Evolutionary conservation across 1,140 invertebrate species (phyloP), one percentile per base, ranked within the genome.

Genomic region (Nephila pilipes): DNA sequence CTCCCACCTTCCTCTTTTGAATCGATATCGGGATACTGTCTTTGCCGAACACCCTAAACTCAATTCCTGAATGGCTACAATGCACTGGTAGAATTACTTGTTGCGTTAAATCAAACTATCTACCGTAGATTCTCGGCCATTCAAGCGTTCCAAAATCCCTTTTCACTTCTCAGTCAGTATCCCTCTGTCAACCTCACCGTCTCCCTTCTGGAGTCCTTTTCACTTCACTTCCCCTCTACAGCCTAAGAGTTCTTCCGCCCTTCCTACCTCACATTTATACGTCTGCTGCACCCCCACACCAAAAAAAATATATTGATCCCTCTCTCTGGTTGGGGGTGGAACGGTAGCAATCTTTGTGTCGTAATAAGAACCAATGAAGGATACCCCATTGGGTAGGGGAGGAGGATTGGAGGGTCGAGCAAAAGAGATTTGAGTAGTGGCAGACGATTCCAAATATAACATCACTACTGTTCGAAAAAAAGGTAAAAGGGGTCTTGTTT

Each of bases 391-490:
- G 36, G 46, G 8, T 16, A 3, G 38, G 38, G 54, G 20, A 29
- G 38, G 22, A 18, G 83, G 55, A 36, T 55, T 46, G 38, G 60
- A 87, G 85, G 60, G 32, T 22, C 1, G 83, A 85, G 46, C 46
- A 46, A 81, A 38, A 54, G 85, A 65, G 65, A 89, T 89, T 89
- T 79, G 65, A 89, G 63, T 57, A 46, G 87, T 14, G 65, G 63
- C 36, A 57, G 87, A 89, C 65, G 87, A 79, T 79, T 89, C 87
- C 87, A 89, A 89, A 89, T 89, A 89, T 89, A 89, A 79, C 87
- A 79, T 57, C 60, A 12, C 57, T 38, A 65, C 60, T 29, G 25
- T 65, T n/a, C 5, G 60, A n/a, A n/a, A n/a, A n/a, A 38, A 36
- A 32, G 85, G 85, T n/a, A 65, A 10, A 36, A 32, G 85, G 85